Conservation (phyloP, 2,113 vertebrate species). For the Aepyceros melampus region DNA sequence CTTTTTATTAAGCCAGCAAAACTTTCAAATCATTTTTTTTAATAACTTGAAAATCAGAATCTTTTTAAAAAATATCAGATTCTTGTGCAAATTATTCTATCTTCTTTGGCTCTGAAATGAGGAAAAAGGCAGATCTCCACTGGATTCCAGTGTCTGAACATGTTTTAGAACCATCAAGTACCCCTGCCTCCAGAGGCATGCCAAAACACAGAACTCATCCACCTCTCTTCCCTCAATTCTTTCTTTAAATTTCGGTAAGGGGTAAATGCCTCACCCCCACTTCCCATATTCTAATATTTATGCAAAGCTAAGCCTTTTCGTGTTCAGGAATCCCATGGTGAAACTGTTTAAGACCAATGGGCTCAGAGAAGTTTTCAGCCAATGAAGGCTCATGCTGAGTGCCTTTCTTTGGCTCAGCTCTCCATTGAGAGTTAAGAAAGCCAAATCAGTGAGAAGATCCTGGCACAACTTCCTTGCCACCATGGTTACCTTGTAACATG, state of each 20-base stretch:
- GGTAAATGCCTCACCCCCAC: conserved; percentile 16
- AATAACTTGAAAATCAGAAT: conserved; percentile 72
- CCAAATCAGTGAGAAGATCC: conserved; percentile 63
- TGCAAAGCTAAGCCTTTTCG: conserved; percentile 59
- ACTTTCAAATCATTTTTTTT: conserved; percentile 77
- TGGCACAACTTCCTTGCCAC: conserved; percentile 61
- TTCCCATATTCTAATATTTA: conserved; percentile 56
- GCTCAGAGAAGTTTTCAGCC: conserved; percentile 65
- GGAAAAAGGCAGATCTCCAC: conserved; percentile 65
- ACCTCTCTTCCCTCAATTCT: not conserved
- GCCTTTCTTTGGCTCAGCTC: conserved; percentile 72
- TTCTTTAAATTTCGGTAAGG: conserved; percentile 34
- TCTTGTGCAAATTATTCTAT: conserved; percentile 70
- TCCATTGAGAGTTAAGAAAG: conserved; percentile 53
- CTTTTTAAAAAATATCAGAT: conserved; percentile 67
- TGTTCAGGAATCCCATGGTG: conserved; percentile 58
- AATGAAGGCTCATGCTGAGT: conserved; percentile 68
- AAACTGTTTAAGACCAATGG: conserved; percentile 63
- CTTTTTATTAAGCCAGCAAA: conserved; percentile 90
- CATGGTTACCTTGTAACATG: conserved; percentile 57
- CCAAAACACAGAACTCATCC: not conserved
- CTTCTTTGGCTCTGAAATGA: conserved; percentile 73
- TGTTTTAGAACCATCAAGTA: conserved; percentile 30
- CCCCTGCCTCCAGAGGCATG: not conserved
- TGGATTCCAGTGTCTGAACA: conserved; percentile 58